Percentiles rank a stretch among this genome's conserved stretches.
These are phyloP conservation scores for Brotogeris chrysoptera DNA, from an alignment of 2,797 vertebrate genomes.

Conservation along the genomic window DNA sequence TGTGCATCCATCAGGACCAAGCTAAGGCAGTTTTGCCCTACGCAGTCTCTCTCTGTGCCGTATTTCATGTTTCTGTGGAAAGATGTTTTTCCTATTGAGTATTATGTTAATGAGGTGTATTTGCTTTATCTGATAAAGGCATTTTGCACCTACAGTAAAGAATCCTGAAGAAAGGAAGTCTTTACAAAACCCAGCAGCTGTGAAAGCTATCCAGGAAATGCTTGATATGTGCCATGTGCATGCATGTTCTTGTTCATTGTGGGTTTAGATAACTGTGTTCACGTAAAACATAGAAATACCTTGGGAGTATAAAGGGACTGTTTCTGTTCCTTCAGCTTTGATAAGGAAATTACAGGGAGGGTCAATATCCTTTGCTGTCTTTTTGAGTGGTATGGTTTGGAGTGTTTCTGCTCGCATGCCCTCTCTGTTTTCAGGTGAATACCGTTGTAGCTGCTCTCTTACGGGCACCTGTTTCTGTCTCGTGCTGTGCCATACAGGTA, in stretches of 20 bases:
- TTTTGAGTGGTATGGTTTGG: not conserved
- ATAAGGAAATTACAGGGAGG: conserved; percentile 22
- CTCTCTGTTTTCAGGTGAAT: conserved; percentile 29
- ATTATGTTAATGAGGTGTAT: not conserved
- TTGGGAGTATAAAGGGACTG: not conserved
- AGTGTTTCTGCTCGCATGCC: not conserved
- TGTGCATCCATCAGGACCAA: not conserved
- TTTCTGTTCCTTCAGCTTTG: conserved; percentile 33
- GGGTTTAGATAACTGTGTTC: not conserved
- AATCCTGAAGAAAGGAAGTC: not conserved
- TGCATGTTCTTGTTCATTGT: not conserved
- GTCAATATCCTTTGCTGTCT: conserved; percentile 31
- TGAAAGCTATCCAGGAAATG: not conserved
- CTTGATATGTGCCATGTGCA: not conserved
- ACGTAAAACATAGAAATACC: not conserved
- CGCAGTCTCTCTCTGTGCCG: not conserved
- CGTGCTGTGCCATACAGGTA: not conserved
- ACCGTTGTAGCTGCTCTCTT: not conserved
- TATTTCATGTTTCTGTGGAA: not conserved
- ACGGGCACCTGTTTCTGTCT: conserved; percentile 22
- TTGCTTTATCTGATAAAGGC: not conserved
- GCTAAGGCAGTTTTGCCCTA: not conserved
- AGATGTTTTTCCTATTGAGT: not conserved
- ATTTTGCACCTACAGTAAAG: not conserved
- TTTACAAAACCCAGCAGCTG: not conserved